Evolutionary conservation across 2,888 invertebrate genomes (phyloP).

Genomic region (Rhamphomyia laevipes): DNA sequence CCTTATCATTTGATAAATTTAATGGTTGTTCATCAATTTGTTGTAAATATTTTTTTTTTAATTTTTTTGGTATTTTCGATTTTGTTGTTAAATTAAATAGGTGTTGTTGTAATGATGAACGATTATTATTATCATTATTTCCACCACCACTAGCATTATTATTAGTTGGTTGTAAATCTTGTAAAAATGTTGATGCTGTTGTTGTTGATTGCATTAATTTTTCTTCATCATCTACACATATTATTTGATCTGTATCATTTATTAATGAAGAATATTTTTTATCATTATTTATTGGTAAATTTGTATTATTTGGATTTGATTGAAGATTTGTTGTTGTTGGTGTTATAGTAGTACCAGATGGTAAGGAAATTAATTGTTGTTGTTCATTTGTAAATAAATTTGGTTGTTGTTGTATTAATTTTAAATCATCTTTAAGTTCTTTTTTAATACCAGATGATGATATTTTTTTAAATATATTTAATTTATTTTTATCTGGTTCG

Average conservation of each 20-base stretch:
- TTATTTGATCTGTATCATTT: constrained; percentile 2
- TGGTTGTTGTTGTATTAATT: constrained; percentile 4
- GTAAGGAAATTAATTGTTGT: constrained; percentile 22
- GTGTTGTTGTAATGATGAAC: not conserved
- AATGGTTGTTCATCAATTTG: constrained; percentile 8
- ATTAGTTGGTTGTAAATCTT: no score
- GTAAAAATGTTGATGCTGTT: not conserved
- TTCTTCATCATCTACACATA: constrained; percentile 1
- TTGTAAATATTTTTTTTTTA: not conserved
- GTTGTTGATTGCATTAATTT: constrained; percentile 1
- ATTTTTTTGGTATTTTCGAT: not conserved
- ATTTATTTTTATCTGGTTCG: constrained; percentile 73
- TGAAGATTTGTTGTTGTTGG: constrained; percentile 21
- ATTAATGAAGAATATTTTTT: constrained; percentile 9
- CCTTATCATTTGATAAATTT: constrained; percentile 7
- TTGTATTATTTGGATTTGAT: constrained; percentile 9
- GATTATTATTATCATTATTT: no score
- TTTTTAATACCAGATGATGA: constrained; percentile 50
- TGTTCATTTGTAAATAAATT: no score
- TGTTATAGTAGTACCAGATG: constrained; percentile 35
- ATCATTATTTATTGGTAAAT: no score
- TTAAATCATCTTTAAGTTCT: constrained; percentile 35
- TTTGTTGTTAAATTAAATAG: not conserved
- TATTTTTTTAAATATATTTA: constrained; percentile 80
- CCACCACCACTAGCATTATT: not conserved